phyloP scores from a whole-genome alignment of 1,140 invertebrate genomes.

The Calliphora vicina region DNA sequence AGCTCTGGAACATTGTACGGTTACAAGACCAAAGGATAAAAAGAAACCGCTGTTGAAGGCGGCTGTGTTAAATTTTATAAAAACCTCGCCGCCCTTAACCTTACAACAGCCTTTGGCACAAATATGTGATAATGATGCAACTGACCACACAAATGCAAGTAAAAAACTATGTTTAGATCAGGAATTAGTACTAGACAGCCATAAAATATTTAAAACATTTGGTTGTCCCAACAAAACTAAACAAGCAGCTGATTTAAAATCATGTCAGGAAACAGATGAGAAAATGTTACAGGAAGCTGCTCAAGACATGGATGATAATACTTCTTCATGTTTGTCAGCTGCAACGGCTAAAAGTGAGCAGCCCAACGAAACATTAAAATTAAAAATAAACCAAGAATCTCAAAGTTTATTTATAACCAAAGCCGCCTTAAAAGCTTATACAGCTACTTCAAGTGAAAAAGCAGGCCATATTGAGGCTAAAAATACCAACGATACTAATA shows the following conservation, averaged over 20 bases:
- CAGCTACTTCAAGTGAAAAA: background rate
- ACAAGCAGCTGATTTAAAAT: background rate
- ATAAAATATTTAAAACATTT: background rate
- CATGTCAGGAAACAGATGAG: background rate
- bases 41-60: background rate
- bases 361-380: background rate
- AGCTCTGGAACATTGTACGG: background rate
- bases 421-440: slow-evolving; percentile 36
- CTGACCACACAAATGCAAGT: background rate
- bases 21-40: background rate
- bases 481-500: background rate
- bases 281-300: background rate
- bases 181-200: background rate
- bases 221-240: background rate
- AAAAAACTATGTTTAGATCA: background rate
- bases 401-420: slow-evolving; percentile 31
- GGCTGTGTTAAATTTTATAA: background rate
- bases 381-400: background rate
- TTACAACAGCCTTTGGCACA: background rate
- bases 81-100: background rate
- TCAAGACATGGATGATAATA: background rate
- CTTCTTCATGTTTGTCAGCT: too few relatives aligned
- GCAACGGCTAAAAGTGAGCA: background rate
- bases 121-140: background rate
- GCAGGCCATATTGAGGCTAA: background rate